Evolutionary conservation across 2,888 invertebrate genomes (phyloP), one percentile per base, ranked within the genome.

Genomic region (Drosophila borborema): DNA sequence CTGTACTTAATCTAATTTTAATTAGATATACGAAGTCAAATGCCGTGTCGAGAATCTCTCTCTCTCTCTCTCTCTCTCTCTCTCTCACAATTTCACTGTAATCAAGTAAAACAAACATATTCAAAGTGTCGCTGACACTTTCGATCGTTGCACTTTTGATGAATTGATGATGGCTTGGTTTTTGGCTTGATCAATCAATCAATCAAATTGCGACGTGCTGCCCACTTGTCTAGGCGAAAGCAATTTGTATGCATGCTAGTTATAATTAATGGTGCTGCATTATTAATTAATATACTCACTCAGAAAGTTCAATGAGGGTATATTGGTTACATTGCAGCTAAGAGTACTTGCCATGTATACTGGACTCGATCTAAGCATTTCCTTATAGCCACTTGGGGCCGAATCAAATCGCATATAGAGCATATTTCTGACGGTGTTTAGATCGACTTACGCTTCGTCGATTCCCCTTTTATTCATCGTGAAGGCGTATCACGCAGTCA

Each of bases 191-290:
- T 53, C 69, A 58, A 69, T 69, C 86, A 63, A 80, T 85, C 88
- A 67, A 34, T 34, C 64, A 64, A 75, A 82, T 71, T 62, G 51
- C 23, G 20, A n/a, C n/a, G 20, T 43, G 14, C 28, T 55, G 65
- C 45, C 59, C 68, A 76, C 69, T 80, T 74, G 81, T 69, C 86
- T 61, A 48, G 66, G 66, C 45, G 18, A 31, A 56, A 63, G 56
- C 72, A 70, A 79, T 76, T 72, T 77, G 65, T 74, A 71, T 69
- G 51, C 66, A 54, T 20, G 20, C n/a, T 18, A 64, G 64, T 51
- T 60, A 43, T 62, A 86, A 81, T 86, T 86, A 82, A 89, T 89
- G 77, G 64, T 69, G 59, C 40, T 74, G 84, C 76, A 85, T 85
- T 85, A 68, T 62, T 72, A 84, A 87, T 85, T 76, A 68, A 79